Base-by-base conservation (phyloP, 2,797 vertebrate species). In the Ctenopoma multispine region DNA sequence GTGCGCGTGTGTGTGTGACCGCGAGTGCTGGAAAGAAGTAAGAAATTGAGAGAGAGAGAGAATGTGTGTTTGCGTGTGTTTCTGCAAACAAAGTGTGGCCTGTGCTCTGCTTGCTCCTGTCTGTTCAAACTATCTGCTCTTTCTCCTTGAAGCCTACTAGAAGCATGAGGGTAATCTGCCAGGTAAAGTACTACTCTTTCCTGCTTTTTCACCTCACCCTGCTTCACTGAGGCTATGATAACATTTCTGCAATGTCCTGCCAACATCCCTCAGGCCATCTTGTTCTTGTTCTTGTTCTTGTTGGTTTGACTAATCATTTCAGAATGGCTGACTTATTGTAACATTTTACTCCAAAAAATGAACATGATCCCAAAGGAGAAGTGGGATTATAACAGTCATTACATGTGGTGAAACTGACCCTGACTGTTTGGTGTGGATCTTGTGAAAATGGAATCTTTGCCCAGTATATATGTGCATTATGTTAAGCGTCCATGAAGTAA, bases 111-210 rank as follows among this genome's bases (percentile, higher is more conserved):
- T 93, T 82, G 91, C 91, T 95, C 94, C 93, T 96, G 89, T 96
- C 93, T 96, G 94, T 95, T 96, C 93, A 96, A 96, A 93, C 89
- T 95, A 93, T 96, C 93, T 97, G 94, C 96, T 97, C 95, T 97
- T 93, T 97, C 87, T 96, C 96, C 93, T 94, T 94, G 95, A 99
- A 99, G 98, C 98, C 98, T 94, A 97, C 98, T 99, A 98, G 98
- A 98, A 99, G 97, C 96, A 99, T 99, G 98, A 97, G 97, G 95
- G 98, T 99, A 94, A 97, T 99, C 93, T 99, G 98, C 96, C 97
- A 99, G 98, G 98, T 99, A 99, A 93, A 95, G 93, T 94, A 95
- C 88, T 93, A 92, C 94, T 95, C 84, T 95, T 95, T 95, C 94
- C 91, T 94, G 89, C 88, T 77, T 89, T 90, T 87, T 91, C 83